Base-by-base conservation (phyloP, 1,140 invertebrate species). In the Pinna nobilis region DNA sequence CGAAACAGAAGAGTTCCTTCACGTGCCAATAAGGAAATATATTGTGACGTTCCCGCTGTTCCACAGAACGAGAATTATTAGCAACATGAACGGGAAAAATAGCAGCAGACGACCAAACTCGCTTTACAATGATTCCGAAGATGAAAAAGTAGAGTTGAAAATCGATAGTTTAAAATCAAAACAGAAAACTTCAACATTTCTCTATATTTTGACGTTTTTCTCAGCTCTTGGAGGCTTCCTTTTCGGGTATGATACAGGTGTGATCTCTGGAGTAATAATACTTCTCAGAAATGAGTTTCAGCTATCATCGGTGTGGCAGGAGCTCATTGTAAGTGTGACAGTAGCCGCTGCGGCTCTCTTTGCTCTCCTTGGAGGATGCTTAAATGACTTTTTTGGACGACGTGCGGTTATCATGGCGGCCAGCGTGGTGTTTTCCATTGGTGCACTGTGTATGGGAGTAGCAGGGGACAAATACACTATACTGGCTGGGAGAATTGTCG, bases 201-300 rank as follows among this genome's bases (percentile, higher is more conserved):
- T 89, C 41, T 87, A 85, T 67, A 64, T 85, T 51, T 73, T 87
- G 63, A 88, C 87, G 20, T 84, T 86, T 77, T 86, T 89, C 47
- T 82, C 87, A 5, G 84, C 85, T 2, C 78, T 93, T 13, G 92
- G 93, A 20, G 92, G 93, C 7, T 93, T 93, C 79, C 87, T 93
- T 4, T 93, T 93, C 80, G 92, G 92, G 28, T 93, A 93, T 85
- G 93, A 93, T 76, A 93, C 93, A 0, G 92, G 92, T 3, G 92
- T 93, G 25, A 91, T 93, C 13, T 92, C 92, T 1, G 91, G 92
- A 3, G 92, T 93, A n/a, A 92, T 93, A 91, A 86, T 93, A 25
- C 87, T 92, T 30, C 61, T 88, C 49, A 59, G 84, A 50, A 82
- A 84, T 60, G 74, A 90, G 25, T 92, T 92, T 72, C 64, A 87